Evolutionary conservation across 2,888 invertebrate species (phyloP).

Genomic region (Drosophila barbarae): DNA sequence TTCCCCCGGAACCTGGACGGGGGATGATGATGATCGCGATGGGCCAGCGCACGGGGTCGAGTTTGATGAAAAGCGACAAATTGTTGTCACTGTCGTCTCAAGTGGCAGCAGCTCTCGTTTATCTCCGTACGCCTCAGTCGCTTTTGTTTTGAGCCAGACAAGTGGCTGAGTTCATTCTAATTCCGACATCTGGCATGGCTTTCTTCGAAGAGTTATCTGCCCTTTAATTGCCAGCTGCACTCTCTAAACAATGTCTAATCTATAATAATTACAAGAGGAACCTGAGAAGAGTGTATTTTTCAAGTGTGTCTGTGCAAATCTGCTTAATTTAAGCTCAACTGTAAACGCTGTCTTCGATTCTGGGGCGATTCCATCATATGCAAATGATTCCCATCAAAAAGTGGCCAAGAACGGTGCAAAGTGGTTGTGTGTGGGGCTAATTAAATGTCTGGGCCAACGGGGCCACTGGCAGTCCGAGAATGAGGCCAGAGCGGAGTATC

Average conservation of each 20-base stretch:
- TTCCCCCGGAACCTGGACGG: conserved; percentile 2
- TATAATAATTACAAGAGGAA: background rate
- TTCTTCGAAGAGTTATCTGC: background rate
- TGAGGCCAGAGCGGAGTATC: conserved; percentile 27
- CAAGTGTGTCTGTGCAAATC: background rate
- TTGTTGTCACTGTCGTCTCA: conserved; percentile 60
- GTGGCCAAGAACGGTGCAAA: conserved; percentile 26
- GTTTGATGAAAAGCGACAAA: conserved; percentile 59
- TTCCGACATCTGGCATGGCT: conserved; percentile 9
- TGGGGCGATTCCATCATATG: conserved; percentile 16
- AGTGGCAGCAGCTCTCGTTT: conserved; percentile 44
- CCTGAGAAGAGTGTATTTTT: background rate
- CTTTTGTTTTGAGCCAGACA: conserved; percentile 11
- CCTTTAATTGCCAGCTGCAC: conserved; percentile 8
- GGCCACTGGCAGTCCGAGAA: conserved; percentile 41
- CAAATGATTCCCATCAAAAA: conserved; percentile 34
- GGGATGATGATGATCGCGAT: conserved; percentile 12
- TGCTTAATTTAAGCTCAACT: conserved; percentile 17
- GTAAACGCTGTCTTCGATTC: conserved; percentile 13
- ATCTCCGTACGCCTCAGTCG: conserved; percentile 4
- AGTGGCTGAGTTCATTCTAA: conserved; percentile 8
- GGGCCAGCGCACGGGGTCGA: conserved; percentile 24
- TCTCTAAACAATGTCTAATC: background rate
- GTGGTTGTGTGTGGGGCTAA: conserved; percentile 24
- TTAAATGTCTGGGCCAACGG: conserved; percentile 42